Evolutionary conservation across 2,888 invertebrate genomes (phyloP), one percentile per base, ranked within the genome.

Genomic region (Ctena decussata): DNA sequence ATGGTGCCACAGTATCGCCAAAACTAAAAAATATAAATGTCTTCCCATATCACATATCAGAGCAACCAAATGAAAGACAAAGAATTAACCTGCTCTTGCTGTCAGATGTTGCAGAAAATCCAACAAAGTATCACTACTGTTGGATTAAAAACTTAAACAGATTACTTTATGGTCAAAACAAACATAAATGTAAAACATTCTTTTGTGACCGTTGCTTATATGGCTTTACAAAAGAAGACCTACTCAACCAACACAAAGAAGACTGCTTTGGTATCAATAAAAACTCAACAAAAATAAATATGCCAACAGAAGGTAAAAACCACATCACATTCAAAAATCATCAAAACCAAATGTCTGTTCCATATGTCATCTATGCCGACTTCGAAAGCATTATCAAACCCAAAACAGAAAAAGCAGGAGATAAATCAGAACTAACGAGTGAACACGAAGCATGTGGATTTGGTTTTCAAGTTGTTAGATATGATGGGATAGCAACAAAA

Each of bases 41-140:
- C 27, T 82, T 82, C 21, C 78, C 82, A 53, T 82, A 82, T 32
- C 32, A 32, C 73, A 82, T 82, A 78, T 82, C 82, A 53, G 65
- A 82, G 30, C 82, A 78, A 72, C 72, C 82, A 39, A 81, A 81
- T 8, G 70, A 80, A 69, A 1, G 49, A 18, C 24, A 57, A 57
- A 57, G 27, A 57, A 24, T 57, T 57, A 57, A 57, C 27, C 27
- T 57, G 27, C 57, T 57, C 27, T 57, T 57, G 57, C n/a, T 57
- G 27, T 57, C 57, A 57, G 57, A 46, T 46, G 8, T 3, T 12
- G 21, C 6, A 46, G 46, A 46, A 46, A 49, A 5, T 21, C 49
- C 27, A 76, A 76, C 72, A 81, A 76, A 76, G 71, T 81, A 76
- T 18, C 71, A 81, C 44, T 76, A 76, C 32, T 24, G 49, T 49